Conservation (phyloP, 2,113 vertebrate species). For the Trochalopteron elliotii region DNA sequence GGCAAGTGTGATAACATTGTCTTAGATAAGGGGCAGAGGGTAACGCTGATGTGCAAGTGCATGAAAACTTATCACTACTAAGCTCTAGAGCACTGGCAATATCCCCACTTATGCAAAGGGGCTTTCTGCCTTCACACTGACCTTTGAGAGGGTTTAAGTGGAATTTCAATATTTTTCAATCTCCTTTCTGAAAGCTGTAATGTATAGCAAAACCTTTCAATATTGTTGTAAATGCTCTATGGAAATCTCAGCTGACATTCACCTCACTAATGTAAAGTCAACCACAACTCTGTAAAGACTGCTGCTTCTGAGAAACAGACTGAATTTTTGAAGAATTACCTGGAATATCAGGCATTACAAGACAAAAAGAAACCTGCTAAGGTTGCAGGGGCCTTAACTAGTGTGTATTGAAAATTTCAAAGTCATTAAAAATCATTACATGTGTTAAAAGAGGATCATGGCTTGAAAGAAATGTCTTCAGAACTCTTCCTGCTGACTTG, state of each 20-base stretch:
- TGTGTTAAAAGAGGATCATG: neutral
- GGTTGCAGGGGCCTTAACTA: neutral
- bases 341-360: neutral
- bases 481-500: neutral
- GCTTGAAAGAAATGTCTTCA: neutral
- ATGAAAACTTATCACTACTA: neutral
- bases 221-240: neutral
- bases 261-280: neutral
- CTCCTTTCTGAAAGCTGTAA: neutral
- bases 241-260: neutral
- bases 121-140: neutral
- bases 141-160: neutral
- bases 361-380: neutral
- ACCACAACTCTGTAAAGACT: neutral
- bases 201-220: neutral
- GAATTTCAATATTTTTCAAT: neutral
- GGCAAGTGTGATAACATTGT: neutral
- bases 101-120: neutral
- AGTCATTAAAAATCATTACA: neutral
- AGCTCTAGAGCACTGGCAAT: neutral
- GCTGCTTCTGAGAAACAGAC: neutral
- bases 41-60: too few species aligned
- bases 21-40: neutral
- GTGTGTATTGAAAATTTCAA: neutral
- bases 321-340: neutral